Conservation (phyloP, 37 sponge, comb jelly and placozoan species). For the Lycopodina hypogea region DNA sequence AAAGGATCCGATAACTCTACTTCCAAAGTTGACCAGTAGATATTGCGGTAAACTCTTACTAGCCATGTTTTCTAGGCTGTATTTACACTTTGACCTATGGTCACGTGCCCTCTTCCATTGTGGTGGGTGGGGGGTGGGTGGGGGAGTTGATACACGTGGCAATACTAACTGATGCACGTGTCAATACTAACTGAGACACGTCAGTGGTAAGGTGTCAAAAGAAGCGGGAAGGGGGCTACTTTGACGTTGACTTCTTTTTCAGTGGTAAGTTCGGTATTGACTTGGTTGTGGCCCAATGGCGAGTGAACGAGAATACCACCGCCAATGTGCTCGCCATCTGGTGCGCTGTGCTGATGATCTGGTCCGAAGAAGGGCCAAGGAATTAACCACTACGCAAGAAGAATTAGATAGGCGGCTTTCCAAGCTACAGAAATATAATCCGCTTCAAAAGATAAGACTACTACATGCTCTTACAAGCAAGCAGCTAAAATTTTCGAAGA, state of each 20-base stretch:
- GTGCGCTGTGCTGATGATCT: constrained; percentile 4
- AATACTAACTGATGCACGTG: background rate
- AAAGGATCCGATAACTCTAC: too few species aligned
- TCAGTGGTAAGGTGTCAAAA: background rate
- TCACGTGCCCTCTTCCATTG: too few species aligned
- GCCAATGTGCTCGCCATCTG: constrained; percentile 4
- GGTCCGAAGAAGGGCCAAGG: background rate
- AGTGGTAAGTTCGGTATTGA: too few species aligned
- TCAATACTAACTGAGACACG: background rate
- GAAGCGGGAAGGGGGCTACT: background rate
- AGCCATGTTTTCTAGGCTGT: too few species aligned
- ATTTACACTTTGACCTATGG: too few species aligned
- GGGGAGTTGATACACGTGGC: too few species aligned
- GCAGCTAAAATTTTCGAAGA: background rate
- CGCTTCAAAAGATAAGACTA: constrained; percentile 14
- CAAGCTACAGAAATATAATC: background rate
- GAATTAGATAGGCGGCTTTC: constrained; percentile 7
- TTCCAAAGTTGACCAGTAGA: too few species aligned
- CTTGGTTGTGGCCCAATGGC: constrained; percentile 10
- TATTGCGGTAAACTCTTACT: too few species aligned
- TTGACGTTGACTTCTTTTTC: too few species aligned
- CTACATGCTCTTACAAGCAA: background rate
- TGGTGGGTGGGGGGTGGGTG: too few species aligned
- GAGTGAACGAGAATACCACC: background rate
- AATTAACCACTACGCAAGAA: background rate